These are phyloP conservation scores for Halcyon malimbica DNA, from an alignment of 2,113 vertebrate species.

Conservation along the genomic window DNA sequence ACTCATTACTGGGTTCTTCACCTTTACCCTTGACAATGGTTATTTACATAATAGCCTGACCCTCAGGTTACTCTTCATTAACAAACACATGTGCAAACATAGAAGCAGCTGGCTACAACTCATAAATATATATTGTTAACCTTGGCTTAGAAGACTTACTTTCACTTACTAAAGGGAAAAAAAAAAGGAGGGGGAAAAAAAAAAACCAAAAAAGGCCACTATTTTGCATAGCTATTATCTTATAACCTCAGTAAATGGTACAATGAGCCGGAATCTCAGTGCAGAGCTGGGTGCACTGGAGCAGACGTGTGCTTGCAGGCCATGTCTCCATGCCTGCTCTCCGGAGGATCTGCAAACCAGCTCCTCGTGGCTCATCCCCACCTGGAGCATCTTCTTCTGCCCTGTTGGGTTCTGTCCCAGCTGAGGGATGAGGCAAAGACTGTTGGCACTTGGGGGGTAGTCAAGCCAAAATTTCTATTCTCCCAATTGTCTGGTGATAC, in stretches of 20 bases:
- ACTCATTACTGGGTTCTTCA: conserved; percentile 79
- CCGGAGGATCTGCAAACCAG: not conserved
- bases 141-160: conserved; percentile 64
- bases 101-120: conserved; percentile 75
- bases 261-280: not conserved
- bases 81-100: conserved; percentile 73
- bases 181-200: not conserved
- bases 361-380: not conserved
- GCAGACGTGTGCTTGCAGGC: not conserved
- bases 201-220: not conserved
- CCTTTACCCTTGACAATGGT: conserved; percentile 77
- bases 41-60: conserved; percentile 89
- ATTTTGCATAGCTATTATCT: conserved; percentile 58
- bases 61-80: conserved; percentile 85
- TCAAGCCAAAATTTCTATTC: not conserved
- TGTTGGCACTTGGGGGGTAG: fast-evolving
- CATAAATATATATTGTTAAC: conserved; percentile 78
- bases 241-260: not conserved
- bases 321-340: fast-evolving
- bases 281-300: not conserved
- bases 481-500: too few species aligned
- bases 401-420: not conserved
- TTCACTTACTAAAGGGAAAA: conserved; percentile 25
- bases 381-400: not conserved
- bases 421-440: not conserved